phyloP scores from a whole-genome alignment of 2,888 invertebrate species.

The Rhorus exstirpatorius region DNA sequence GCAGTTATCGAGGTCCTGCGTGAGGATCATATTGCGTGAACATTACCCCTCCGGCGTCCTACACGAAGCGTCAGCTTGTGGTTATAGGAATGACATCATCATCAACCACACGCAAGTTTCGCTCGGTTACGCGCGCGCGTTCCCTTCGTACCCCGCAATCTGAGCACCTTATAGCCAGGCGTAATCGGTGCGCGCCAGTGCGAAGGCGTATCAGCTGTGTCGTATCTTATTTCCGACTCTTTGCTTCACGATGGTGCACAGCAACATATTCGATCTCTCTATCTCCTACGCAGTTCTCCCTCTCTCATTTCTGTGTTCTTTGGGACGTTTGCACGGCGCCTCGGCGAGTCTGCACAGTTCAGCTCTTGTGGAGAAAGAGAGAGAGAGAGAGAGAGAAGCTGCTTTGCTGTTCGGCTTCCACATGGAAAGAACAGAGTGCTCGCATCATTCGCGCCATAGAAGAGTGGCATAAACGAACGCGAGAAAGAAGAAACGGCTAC shows the following conservation, averaged over 20 bases:
- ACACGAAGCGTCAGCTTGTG: slow-evolving; percentile 74
- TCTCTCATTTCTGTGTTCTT: slow-evolving; percentile 70
- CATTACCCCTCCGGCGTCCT: slow-evolving; percentile 67
- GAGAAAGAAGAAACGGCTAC: slow-evolving; percentile 55
- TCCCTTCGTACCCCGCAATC: slow-evolving; percentile 56
- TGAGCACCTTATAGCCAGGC: slow-evolving; percentile 77
- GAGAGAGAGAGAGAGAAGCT: slow-evolving; percentile 16
- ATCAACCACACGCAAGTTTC: slow-evolving; percentile 68
- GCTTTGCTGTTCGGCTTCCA: slow-evolving; percentile 18
- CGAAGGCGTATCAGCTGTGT: slow-evolving; percentile 84
- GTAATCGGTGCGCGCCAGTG: slow-evolving; percentile 79
- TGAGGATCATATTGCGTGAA: slow-evolving; percentile 46
- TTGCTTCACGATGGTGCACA: slow-evolving; percentile 24
- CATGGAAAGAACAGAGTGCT: slow-evolving; percentile 35
- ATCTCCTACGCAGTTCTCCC: slow-evolving; percentile 25
- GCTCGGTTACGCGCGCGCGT: slow-evolving; percentile 59
- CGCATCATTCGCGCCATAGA: slow-evolving; percentile 20
- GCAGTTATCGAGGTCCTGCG: not conserved
- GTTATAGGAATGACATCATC: slow-evolving; percentile 84
- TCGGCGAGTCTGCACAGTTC: slow-evolving; percentile 17
- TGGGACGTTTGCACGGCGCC: slow-evolving; percentile 10
- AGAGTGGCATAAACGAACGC: slow-evolving; percentile 30
- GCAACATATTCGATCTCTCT: slow-evolving; percentile 41
- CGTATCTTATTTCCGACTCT: slow-evolving; percentile 84
- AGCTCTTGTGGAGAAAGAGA: not conserved